Evolutionary conservation across 2,113 vertebrate species (phyloP), one percentile per base, ranked within the genome.

Genomic region (Passerina amoena): DNA sequence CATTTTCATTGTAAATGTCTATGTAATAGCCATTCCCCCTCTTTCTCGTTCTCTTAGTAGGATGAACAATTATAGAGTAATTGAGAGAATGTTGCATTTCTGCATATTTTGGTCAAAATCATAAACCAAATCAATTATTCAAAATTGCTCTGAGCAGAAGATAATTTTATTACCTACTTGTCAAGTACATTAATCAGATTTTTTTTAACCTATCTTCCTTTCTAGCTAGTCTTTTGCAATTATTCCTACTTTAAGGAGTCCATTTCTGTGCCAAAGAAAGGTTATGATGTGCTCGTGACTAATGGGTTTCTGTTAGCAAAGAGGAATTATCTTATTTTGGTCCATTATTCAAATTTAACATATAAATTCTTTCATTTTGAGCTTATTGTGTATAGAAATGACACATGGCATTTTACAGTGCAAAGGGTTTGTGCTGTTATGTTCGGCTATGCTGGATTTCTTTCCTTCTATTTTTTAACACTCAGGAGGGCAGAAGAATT

Each of bases 131-230:
- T 94, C 47, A 97, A 82, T 88, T 96, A 88, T 81, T 75, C 42
- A 59, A 78, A 96, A 88, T 78, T 89, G 77, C 53, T 88, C 61
- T 45, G 51, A 97, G 56, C n/a, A 96, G 86, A 89, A 94, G 22
- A 65, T 93, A 80, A 82, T 92, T 97, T 93, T 96, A 90, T 92
- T 96, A 92, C 38, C 38, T 93, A 59, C 27, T 73, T 90, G 68
- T 96, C 94, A 95, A 97, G 77, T 83, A 31, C 66, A 71, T 95
- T 93, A 92, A 90, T 94, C 90, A 92, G 47, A 86, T 83, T 22
- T 57, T 40, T 78, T 73, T 63, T 50, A 89, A 66, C 7, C 12
- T 70, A 21, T 54, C 60, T 91, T 88, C 54, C 37, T 93, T 92
- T 96, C 82, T 94, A 82, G 53, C 78, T 94, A 88, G 90, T 28